phyloP scores from a whole-genome alignment of 2,797 vertebrate species.

The Sebastes ruberrimus region DNA sequence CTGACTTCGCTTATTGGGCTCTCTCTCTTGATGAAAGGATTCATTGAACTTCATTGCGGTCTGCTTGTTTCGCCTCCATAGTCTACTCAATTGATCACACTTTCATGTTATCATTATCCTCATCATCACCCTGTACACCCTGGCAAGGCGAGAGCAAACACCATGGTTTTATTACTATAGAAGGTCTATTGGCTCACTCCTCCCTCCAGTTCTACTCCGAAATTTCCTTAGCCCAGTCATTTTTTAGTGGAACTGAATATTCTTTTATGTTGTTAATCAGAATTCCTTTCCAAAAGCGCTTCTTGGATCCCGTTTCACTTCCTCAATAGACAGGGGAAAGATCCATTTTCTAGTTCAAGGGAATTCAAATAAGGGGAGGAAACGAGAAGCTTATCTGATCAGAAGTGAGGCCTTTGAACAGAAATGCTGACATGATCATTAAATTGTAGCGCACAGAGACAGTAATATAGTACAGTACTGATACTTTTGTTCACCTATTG shows the following conservation, averaged over 20 bases:
- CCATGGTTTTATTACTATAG: background rate
- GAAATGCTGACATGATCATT: constrained; percentile 85
- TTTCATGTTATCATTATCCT: constrained; percentile 11
- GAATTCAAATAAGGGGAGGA: constrained; percentile 76
- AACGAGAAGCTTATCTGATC: constrained; percentile 77
- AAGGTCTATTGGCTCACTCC: background rate
- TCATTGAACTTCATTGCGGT: constrained; percentile 7
- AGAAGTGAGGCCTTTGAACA: constrained; percentile 79
- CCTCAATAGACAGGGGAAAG: constrained; percentile 44
- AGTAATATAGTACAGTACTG: constrained; percentile 65
- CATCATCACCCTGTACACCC: background rate
- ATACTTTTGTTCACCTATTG: constrained; percentile 82
- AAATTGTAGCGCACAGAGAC: constrained; percentile 71
- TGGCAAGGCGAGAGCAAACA: background rate
- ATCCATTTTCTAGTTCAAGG: constrained; percentile 79
- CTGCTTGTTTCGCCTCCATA: constrained; percentile 14
- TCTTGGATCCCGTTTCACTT: constrained; percentile 62
- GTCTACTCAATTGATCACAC: constrained; percentile 20
- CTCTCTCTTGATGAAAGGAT: constrained; percentile 41
- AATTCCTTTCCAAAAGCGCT: constrained; percentile 60
- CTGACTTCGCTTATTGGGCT: constrained; percentile 49
- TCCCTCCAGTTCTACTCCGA: background rate
- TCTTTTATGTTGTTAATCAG: constrained; percentile 70
- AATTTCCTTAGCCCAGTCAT: constrained; percentile 28
- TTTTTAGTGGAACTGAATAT: constrained; percentile 47